Base-by-base conservation (phyloP, 1,140 invertebrate species). In the Spodoptera litura region DNA sequence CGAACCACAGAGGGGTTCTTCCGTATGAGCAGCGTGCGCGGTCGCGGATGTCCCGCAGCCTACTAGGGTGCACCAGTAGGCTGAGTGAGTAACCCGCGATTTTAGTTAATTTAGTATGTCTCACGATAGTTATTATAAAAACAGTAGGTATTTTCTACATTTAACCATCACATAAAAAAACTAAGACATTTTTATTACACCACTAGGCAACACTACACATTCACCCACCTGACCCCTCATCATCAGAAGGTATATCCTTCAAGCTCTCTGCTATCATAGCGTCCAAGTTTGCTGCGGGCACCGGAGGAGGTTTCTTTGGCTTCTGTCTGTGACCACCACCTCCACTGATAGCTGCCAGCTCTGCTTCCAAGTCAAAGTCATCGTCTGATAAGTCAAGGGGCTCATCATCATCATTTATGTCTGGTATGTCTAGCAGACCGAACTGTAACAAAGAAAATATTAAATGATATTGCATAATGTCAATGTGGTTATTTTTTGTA, bases 281-380 rank as follows among this genome's bases (percentile, higher is more conserved):
- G 91, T 98, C 96, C 56, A 98, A 91, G 79, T 96, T 93, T 25
- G 88, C 89, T 56, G 93, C 85, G 51, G 95, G 84, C 3, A 94
- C 79, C 27, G 94, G 90, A 55, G 92, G 90, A 87, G 95, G 95
- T 89, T 95, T 96, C 93, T 95, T 95, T 52, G 95, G 94, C 84
- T 94, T 92, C 73, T 88, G 87, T 84, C 85, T 88, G 73, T 87
- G 90, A 75, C 91, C 88, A 61, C 94, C 93, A 59, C 96, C 95
- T 58, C 96, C 95, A 75, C 97, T 96, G 52, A 99, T 96, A 4
- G 97, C 97, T 64, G 96, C 95, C 68, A 99, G 93, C 92, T 99
- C 98, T 27, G 97, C 97, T 93, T 99, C 98, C 31, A 99, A 94
- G 87, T 98, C 98, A 78, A 96, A 96, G 88, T 98, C 97, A 89